These are phyloP conservation scores for Microplitis deprimator DNA, from an alignment of 2,888 invertebrate genomes.

Conservation along the genomic window DNA sequence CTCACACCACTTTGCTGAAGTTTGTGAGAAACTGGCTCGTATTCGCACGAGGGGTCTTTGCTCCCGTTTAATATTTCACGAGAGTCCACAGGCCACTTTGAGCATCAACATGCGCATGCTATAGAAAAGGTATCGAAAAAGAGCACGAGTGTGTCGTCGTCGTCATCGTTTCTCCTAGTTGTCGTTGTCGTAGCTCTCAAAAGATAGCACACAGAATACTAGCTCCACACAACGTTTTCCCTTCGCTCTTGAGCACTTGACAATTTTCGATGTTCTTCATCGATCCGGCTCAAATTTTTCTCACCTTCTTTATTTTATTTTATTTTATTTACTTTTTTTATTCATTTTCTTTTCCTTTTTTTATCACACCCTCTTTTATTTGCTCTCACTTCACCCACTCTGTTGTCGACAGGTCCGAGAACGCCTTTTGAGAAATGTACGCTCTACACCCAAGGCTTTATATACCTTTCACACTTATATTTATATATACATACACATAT, in stretches of 20 bases:
- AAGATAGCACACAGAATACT: conserved; percentile 3
- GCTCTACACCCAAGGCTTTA: conserved; percentile 38
- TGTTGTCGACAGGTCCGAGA: conserved; percentile 53
- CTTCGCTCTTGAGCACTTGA: background rate
- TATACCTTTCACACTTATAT: conserved; percentile 29
- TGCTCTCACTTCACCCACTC: conserved; percentile 27
- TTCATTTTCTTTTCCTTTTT: conserved; percentile 22
- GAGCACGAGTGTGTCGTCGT: background rate
- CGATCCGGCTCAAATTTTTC: conserved; percentile 38
- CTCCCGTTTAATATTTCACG: conserved; percentile 70
- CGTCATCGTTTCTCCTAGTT: background rate
- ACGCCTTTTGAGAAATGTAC: conserved; percentile 52
- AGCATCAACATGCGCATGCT: conserved; percentile 65
- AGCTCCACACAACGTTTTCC: background rate
- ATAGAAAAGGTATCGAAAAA: conserved; percentile 39
- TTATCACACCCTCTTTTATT: conserved; percentile 34
- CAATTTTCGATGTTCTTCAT: conserved; percentile 29
- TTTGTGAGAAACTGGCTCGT: conserved; percentile 42
- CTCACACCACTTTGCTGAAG: conserved; percentile 34
- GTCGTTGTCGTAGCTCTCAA: background rate
- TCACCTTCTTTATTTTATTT: conserved; percentile 36
- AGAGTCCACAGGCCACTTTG: conserved; percentile 66
- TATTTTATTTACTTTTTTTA: conserved; percentile 22
- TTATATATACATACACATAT: conserved; percentile 1
- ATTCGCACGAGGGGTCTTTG: conserved; percentile 64